phyloP scores from a whole-genome alignment of 1,140 invertebrate species.

The Stratiolaelaps scimitus region DNA sequence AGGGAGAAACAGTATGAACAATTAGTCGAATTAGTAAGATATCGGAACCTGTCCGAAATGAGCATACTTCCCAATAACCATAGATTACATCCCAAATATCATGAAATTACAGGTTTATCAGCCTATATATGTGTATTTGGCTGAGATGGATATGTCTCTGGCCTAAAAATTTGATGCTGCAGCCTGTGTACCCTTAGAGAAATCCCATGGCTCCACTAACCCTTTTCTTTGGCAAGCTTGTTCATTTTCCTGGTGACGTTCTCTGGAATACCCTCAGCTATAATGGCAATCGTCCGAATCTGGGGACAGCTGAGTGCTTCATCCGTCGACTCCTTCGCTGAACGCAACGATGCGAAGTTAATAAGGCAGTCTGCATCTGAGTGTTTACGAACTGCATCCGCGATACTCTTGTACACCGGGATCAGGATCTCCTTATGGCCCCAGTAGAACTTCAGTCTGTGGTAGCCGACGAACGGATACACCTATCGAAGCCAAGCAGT shows the following conservation, averaged over 20 bases:
- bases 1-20: no score
- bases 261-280: constrained; percentile 97
- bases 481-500: constrained; percentile 40
- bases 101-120: no score
- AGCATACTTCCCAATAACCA: no score
- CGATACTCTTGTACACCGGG: constrained; percentile 94
- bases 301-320: constrained; percentile 84
- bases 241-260: constrained; percentile 93
- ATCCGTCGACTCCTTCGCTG: constrained; percentile 91
- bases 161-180: no score
- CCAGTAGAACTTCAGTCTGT: constrained; percentile 99
- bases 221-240: constrained; percentile 64
- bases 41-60: no score
- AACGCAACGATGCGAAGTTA: constrained; percentile 95
- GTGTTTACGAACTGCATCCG: constrained; percentile 88
- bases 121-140: no score
- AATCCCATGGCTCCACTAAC: no score
- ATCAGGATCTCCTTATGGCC: constrained; percentile 95
- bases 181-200: no score
- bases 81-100: no score
- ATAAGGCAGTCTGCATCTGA: constrained; percentile 88
- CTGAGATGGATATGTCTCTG: no score
- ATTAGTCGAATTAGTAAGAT: no score
- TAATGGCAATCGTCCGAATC: constrained; percentile 92
- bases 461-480: constrained; percentile 96